Percentiles rank a stretch among this genome's conserved stretches.
Conservation (phyloP, 2,113 vertebrate species). For the Indri indri region DNA sequence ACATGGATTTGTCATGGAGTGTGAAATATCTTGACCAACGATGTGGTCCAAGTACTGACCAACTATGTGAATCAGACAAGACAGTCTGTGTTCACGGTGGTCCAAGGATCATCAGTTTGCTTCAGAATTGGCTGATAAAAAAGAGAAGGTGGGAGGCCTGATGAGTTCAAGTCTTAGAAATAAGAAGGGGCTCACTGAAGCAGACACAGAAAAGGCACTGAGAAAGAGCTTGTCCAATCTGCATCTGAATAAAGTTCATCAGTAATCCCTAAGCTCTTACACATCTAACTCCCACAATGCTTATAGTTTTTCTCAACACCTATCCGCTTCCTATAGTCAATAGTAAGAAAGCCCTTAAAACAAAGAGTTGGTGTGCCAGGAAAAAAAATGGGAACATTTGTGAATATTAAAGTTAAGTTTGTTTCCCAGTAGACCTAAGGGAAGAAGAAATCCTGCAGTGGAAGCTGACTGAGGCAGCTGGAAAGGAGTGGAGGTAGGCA, state of each 20-base stretch:
- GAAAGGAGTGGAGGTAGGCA: not conserved
- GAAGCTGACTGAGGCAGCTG: not conserved
- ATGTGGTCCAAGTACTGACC: not conserved
- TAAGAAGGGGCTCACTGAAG: not conserved
- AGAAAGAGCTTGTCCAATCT: not conserved
- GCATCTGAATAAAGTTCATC: not conserved
- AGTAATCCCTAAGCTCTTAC: not conserved
- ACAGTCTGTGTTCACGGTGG: not conserved
- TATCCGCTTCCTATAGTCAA: not conserved
- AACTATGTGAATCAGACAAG: not conserved
- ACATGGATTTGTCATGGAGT: not conserved
- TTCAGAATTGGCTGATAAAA: constrained; percentile 27
- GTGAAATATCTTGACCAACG: not conserved
- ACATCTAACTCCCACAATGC: not conserved
- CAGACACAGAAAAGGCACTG: not conserved
- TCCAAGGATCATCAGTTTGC: not conserved
- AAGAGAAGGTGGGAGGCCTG: not conserved
- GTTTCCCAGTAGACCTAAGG: not conserved
- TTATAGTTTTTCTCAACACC: not conserved
- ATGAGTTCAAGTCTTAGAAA: not conserved
- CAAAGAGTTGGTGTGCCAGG: not conserved
- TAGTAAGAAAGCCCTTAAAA: not conserved
- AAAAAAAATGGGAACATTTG: not conserved
- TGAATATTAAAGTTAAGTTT: not conserved
- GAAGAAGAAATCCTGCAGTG: not conserved